Evolutionary conservation across 30 jellyfish, hydroid and myxozoan species (phyloP).

Genomic region (Phacellophora camtschatica): DNA sequence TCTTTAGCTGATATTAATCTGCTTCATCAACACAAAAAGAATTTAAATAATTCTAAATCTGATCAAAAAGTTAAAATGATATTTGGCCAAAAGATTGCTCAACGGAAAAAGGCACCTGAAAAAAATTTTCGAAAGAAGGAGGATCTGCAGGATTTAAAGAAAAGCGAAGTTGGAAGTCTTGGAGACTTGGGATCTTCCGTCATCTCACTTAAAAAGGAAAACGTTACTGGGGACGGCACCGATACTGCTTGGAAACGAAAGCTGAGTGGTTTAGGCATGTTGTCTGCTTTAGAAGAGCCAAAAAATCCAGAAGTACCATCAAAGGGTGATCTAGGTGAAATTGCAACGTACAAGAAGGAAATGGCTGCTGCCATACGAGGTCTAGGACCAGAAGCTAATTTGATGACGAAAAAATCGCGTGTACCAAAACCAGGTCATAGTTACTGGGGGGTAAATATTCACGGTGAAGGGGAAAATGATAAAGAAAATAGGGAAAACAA

Average conservation of each 20-base stretch:
- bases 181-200: conserved; percentile 5
- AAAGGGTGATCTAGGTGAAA: conserved; percentile 34
- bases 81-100: background rate
- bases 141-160: background rate
- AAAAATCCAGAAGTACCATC: conserved; percentile 54
- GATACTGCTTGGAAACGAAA: conserved; percentile 55
- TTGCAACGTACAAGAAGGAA: conserved; percentile 45
- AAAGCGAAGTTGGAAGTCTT: conserved; percentile 42
- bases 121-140: background rate
- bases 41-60: background rate
- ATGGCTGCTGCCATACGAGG: conserved; percentile 54
- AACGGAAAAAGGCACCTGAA: background rate
- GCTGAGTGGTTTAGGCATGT: background rate
- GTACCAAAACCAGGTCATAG: conserved; percentile 42
- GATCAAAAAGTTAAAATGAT: background rate
- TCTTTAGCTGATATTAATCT: conserved; percentile 23
- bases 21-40: conserved; percentile 13
- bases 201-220: background rate
- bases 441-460: conserved; percentile 60
- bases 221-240: background rate
- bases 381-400: conserved; percentile 39
- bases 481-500: background rate
- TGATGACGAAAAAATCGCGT: conserved; percentile 34
- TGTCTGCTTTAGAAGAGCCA: background rate
- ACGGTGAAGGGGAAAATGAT: background rate